Evolutionary conservation across 2,888 invertebrate genomes (phyloP).

Genomic region (Argynnis bischoffii): DNA sequence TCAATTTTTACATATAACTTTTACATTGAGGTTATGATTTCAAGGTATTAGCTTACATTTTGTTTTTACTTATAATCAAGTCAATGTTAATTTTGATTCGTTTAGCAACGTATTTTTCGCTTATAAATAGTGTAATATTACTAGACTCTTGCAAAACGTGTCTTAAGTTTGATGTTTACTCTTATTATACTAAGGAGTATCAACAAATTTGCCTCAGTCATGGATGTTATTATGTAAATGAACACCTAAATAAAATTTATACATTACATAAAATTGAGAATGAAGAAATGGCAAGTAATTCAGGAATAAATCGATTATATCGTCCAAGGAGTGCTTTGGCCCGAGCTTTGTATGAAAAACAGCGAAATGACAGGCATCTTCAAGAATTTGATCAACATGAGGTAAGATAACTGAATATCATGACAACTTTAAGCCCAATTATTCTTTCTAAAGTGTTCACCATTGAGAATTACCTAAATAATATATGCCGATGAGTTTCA

Average conservation of each 20-base stretch:
- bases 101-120: conserved; percentile 38
- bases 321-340: conserved; percentile 88
- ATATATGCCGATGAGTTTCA: too few species aligned
- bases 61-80: conserved; percentile 25
- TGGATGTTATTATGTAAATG: conserved; percentile 42
- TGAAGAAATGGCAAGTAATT: conserved; percentile 60
- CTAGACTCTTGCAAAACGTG: conserved; percentile 44
- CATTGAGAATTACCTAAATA: too few species aligned
- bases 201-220: conserved; percentile 50
- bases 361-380: conserved; percentile 86
- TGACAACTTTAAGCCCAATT: neutral
- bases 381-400: conserved; percentile 85
- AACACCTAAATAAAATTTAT: conserved; percentile 35
- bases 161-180: conserved; percentile 54
- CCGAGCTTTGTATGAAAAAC: conserved; percentile 87
- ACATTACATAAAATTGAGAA: conserved; percentile 33
- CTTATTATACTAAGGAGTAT: conserved; percentile 61
- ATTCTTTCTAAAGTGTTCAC: too few species aligned
- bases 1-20: neutral
- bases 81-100: conserved; percentile 52
- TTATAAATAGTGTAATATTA: conserved; percentile 32
- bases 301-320: conserved; percentile 74
- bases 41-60: conserved; percentile 37
- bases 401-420: conserved; percentile 72
- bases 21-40: conserved; percentile 40